Evolutionary conservation across 2,888 invertebrate species (phyloP), one percentile per base, ranked within the genome.

Genomic region (Ectobius pallidus): DNA sequence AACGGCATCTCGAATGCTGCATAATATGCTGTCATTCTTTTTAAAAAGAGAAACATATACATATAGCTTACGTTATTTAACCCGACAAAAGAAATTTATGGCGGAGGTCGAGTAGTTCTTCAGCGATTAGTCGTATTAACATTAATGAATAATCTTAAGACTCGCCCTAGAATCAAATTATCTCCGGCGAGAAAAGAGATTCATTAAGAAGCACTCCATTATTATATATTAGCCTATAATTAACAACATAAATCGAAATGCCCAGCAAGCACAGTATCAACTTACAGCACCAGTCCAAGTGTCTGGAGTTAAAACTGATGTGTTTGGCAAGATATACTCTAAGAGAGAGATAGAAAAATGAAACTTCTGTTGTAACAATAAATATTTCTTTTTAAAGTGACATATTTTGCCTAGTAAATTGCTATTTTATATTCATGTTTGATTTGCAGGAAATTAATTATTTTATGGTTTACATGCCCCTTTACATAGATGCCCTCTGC

Each of bases 161-260:
- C 65, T 25, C 65, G 65, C 65, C 65, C 65, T 27, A 30, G 30
- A 65, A 65, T 46, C 65, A 65, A 65, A 65, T 65, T 65, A 65
- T 65, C 46, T 39, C 44, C n/a, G 14, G 7, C 22, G 63, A 63
- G 42, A 20, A 42, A n/a, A 34, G 34, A 65, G 65, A 65, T 65
- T 65, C 65, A 65, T 65, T 44, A 65, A 65, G 30, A 58, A 58
- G 11, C 58, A 16, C 32, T 58, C 58, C 16, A 58, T 58, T 58
- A 20, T 34, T 65, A 65, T 65, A 65, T 65, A 65, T 65, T 27
- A 30, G 44, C 18, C 25, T 65, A 18, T 65, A 65, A 65, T 65
- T 65, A 65, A 65, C 65, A 44, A 65, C 65, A 65, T 30, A 65
- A 65, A 46, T 65, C 65, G 27, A 44, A 18, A 27, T 22, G 14